Base-by-base conservation (phyloP, 2,113 vertebrate genomes). In the Herpetotheres cachinnans region DNA sequence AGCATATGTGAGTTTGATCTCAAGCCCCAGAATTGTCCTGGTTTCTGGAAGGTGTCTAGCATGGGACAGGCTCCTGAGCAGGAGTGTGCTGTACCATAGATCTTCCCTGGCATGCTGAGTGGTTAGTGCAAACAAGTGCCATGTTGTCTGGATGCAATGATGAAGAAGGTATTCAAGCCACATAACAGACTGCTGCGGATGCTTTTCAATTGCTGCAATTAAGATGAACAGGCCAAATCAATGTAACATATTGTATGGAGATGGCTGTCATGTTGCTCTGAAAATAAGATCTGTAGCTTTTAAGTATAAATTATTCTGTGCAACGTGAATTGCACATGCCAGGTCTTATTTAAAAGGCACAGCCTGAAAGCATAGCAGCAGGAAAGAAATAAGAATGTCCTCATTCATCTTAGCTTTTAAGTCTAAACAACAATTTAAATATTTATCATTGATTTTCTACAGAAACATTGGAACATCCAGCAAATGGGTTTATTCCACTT, bases 311-410 rank as follows among this genome's bases (percentile, higher is more conserved):
- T 82, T 85, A 79, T 65, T 91, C 84, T 79, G 27, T 89, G 59
- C 50, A n/a, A 76, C 65, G 38, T 71, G 69, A 87, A 94, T 87
- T 94, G 52, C 21, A 79, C 40, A 7, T 87, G 56, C 25, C 52
- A 69, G 16, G 52, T 91, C 61, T 94, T 82, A 72, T 70, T 92
- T 93, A 79, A 72, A 95, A 95, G 36, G 40, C 38, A 56, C 34
- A 91, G 54, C 69, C 73, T 91, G 95, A 96, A 93, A 93, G 36
- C 44, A 36, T 10, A 82, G 46, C 70, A 91, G 62, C 78, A 66
- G 82, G 49, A 87, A 72, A 73, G 52, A 91, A 94, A 79, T 91
- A 16, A 85, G 40, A 84, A 79, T 44, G 21, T 71, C 70, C 34
- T 44, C 56, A 69, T 94, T 78, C 44, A 49, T 93, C 71, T 92